A percentile compares a stretch with the other conserved stretches of the same genome.
Evolutionary conservation across 1,140 invertebrate species (phyloP).

Genomic region (Pemphigus obesinymphae): DNA sequence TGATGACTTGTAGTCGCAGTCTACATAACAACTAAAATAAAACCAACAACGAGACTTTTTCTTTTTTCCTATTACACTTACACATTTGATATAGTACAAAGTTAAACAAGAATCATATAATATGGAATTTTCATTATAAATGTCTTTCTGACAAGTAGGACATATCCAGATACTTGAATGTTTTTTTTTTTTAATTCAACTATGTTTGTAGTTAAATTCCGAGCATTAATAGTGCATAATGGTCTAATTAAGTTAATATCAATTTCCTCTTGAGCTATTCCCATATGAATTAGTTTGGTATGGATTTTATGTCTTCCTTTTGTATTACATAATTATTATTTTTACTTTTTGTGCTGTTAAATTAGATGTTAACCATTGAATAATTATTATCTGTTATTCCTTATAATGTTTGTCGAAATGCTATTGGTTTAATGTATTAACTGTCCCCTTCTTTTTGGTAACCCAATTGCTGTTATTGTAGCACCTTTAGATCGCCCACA

Average conservation of each 20-base stretch:
- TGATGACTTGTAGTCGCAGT: no score
- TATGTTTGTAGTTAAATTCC: neutral
- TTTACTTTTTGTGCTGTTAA: neutral
- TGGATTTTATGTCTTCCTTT: neutral
- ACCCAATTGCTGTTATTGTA: neutral
- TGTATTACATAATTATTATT: neutral
- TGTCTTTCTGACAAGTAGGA: neutral
- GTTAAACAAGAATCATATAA: neutral
- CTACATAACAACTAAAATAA: neutral
- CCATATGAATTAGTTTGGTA: neutral
- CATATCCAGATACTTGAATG: neutral
- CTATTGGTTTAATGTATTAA: neutral
- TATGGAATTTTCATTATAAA: neutral
- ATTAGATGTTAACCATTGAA: neutral
- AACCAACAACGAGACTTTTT: neutral
- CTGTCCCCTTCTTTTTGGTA: neutral
- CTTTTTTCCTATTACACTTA: neutral
- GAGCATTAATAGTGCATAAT: neutral
- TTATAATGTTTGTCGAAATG: neutral
- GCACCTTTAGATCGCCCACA: neutral
- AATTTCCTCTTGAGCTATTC: neutral
- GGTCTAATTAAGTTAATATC: neutral
- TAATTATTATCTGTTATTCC: neutral
- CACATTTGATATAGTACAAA: neutral
- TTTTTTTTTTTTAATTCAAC: neutral